Evolutionary conservation across 2,888 invertebrate genomes (phyloP).

Genomic region (Baccha elongata): DNA sequence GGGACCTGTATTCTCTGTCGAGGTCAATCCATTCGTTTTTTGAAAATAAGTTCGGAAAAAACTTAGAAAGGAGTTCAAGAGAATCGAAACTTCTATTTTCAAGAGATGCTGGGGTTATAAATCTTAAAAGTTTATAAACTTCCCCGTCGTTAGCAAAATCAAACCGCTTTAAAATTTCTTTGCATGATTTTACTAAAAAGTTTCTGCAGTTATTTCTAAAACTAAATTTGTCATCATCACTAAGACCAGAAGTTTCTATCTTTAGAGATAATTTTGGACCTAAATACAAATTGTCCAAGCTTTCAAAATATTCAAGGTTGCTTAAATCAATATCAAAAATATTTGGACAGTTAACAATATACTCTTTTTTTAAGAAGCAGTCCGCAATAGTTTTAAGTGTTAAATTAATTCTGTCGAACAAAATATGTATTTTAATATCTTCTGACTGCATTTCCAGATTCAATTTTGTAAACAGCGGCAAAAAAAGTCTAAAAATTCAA

Average conservation of each 20-base stretch:
- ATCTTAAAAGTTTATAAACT: slow-evolving; percentile 12
- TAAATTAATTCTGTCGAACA: slow-evolving; percentile 4
- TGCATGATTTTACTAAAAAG: too few species aligned
- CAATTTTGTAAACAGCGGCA: slow-evolving; percentile 10
- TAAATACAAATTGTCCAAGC: neutral
- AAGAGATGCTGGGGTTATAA: neutral
- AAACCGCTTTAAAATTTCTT: neutral
- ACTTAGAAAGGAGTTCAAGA: neutral
- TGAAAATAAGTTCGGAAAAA: neutral
- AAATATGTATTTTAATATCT: neutral
- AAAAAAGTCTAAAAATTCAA: neutral
- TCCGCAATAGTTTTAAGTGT: slow-evolving; percentile 16
- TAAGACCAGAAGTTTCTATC: neutral
- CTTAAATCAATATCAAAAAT: slow-evolving; percentile 24
- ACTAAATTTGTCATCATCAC: neutral
- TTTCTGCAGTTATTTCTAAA: neutral
- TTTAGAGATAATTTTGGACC: neutral
- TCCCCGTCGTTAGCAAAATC: neutral
- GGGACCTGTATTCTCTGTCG: neutral
- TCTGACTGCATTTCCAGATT: slow-evolving; percentile 11
- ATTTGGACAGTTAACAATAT: neutral
- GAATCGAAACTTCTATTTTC: neutral
- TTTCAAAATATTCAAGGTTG: neutral
- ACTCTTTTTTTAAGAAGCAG: slow-evolving; percentile 9
- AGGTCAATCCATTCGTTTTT: neutral